phyloP scores from a whole-genome alignment of 1,140 invertebrate species.

The Pantala flavescens region DNA sequence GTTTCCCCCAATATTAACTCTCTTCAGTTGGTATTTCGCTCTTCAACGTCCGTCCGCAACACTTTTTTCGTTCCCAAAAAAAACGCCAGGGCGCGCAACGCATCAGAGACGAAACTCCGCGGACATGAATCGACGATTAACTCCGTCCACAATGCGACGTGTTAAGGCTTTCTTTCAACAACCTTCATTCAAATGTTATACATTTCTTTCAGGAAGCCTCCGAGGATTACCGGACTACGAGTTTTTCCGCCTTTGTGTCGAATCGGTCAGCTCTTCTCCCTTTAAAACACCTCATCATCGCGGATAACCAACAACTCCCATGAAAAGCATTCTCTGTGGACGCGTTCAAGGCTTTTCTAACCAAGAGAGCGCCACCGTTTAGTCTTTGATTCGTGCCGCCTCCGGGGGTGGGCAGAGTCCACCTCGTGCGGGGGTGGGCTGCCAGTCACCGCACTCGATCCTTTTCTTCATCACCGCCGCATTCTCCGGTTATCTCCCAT shows the following conservation, averaged over 20 bases:
- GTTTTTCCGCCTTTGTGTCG: not conserved
- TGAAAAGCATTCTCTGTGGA: not conserved
- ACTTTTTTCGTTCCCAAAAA: too few relatives aligned
- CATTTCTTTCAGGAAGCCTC: too few relatives aligned
- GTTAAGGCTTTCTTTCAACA: too few relatives aligned
- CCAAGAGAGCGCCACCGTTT: not conserved
- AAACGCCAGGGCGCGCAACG: too few relatives aligned
- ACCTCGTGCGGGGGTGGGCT: not conserved
- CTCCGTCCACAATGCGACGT: too few relatives aligned
- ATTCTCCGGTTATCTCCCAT: not conserved
- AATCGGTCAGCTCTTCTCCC: not conserved
- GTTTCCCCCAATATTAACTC: too few relatives aligned
- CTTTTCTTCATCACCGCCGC: not conserved
- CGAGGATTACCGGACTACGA: too few relatives aligned
- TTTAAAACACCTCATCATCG: conserved; percentile 1
- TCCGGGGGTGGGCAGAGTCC: not conserved
- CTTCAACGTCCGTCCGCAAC: too few relatives aligned
- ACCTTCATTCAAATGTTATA: too few relatives aligned
- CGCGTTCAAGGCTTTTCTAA: not conserved
- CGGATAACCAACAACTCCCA: not conserved
- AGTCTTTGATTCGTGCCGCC: not conserved
- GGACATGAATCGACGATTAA: too few relatives aligned
- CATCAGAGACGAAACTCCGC: too few relatives aligned
- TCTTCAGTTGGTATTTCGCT: too few relatives aligned
- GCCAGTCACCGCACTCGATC: not conserved